phyloP scores from a whole-genome alignment of 2,113 vertebrate genomes.

The Acinonyx jubatus region DNA sequence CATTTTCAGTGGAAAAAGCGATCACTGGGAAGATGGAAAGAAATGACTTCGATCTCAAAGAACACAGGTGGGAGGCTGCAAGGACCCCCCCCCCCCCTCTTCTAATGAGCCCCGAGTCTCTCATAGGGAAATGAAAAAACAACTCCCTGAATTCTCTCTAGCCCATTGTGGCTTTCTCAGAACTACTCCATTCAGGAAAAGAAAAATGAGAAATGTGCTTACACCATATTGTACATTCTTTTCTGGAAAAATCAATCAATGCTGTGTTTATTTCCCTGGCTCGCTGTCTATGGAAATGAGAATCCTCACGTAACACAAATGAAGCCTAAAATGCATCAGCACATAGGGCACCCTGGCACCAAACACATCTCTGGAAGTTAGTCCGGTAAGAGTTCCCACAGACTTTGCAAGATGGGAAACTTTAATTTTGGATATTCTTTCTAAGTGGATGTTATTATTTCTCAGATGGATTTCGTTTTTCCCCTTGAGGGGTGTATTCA shows the following conservation, averaged over 20 bases:
- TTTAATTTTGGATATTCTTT: slow-evolving; percentile 41
- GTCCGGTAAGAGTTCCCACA: slow-evolving; percentile 8
- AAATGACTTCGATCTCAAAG: slow-evolving; percentile 4
- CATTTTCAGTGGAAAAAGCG: slow-evolving; percentile 51
- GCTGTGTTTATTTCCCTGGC: slow-evolving; percentile 49
- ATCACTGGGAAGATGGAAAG: slow-evolving; percentile 28
- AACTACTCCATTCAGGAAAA: not conserved
- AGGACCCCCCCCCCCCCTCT: not conserved
- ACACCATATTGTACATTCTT: slow-evolving; percentile 22
- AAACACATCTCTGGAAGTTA: not conserved
- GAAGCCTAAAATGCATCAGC: not conserved
- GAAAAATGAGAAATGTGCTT: not conserved
- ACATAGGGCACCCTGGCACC: not conserved
- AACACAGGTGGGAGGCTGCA: not conserved
- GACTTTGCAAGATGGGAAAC: slow-evolving; percentile 34
- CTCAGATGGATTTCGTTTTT: not conserved
- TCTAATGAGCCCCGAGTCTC: not conserved
- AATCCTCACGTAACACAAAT: slow-evolving; percentile 39
- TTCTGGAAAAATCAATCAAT: slow-evolving; percentile 45
- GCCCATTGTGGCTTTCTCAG: not conserved
- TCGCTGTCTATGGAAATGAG: slow-evolving; percentile 48
- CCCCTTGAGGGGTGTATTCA: not conserved
- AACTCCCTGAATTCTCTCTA: not conserved
- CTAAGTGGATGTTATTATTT: slow-evolving; percentile 6
- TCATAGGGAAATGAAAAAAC: not conserved